Evolutionary conservation across 1,140 invertebrate species (phyloP), one percentile per base, ranked within the genome.

Genomic region (Glomeris maerens): DNA sequence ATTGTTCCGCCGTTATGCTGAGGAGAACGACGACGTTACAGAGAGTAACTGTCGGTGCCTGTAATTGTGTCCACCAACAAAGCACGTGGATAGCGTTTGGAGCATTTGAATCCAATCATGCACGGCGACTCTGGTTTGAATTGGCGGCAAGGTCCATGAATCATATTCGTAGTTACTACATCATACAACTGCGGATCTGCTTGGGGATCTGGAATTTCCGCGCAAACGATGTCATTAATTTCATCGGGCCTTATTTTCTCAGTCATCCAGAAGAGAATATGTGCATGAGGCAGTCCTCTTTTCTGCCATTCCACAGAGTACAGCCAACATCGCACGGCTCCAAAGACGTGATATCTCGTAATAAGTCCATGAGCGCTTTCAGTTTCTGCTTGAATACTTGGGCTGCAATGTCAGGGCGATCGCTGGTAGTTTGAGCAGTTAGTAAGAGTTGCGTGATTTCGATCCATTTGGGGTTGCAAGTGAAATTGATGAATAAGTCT

Each of bases 401-500:
- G 7, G 53, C 45, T 3, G 38, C 23, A 22, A 47, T 27, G 41
- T 63, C 59, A 20, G 55, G 59, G 10, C 58, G n/a, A 27, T 62
- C 56, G 4, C 48, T 27, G 10, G 48, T 23, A n/a, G 21, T 28
- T 47, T 57, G 57, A 3, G 38, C 28, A 27, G 39, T 17, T 17
- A 42, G n/a, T 2, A 64, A 48, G 23, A 49, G 41, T 36, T 58
- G 46, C 31, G 17, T 42, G 29, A 68, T 65, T 50, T 70, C 67
- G 17, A 31, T 40, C 65, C 66, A 67, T 13, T 50, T 54, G n/a
- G 63, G 59, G 47, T 69, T 70, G 49, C 55, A 65, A 27, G 66
- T 70, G 22, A 69, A 59, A 4, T 66, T 69, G n/a, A 71, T 61
- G 48, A 72, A 72, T 1, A 70, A 46, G 49, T 62, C 60, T 20